phyloP scores from a whole-genome alignment of 2,888 invertebrate genomes.

The Drosophila acutilabella region DNA sequence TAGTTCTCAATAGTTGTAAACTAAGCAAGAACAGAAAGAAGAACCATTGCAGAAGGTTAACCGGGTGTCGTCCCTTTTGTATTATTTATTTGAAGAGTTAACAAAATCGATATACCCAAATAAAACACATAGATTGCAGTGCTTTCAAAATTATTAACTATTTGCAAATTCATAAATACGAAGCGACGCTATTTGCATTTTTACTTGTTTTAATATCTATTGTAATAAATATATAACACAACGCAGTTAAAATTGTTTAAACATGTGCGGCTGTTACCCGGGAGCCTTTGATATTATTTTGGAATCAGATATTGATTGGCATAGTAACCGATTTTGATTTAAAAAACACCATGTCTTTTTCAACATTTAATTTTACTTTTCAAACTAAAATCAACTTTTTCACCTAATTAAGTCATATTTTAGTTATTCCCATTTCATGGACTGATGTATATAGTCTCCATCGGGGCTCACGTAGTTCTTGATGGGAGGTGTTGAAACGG shows the following conservation, averaged over 20 bases:
- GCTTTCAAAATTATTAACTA: constrained; percentile 44
- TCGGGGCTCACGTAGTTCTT: constrained; percentile 93
- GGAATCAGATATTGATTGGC: neutral
- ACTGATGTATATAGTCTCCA: constrained; percentile 94
- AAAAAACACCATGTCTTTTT: neutral
- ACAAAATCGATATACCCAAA: constrained; percentile 19
- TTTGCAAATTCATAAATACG: constrained; percentile 14
- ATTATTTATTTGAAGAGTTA: constrained; percentile 66
- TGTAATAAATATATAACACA: constrained; percentile 56
- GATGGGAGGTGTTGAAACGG: constrained; percentile 93
- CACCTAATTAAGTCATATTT: constrained; percentile 28
- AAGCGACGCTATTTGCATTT: constrained; percentile 41
- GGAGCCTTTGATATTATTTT: neutral
- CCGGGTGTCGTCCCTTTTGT: constrained; percentile 37
- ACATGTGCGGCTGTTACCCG: too few species aligned
- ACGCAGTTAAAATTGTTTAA: constrained; percentile 3
- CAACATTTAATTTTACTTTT: constrained; percentile 23
- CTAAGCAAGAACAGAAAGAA: constrained; percentile 25
- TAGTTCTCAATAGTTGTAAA: constrained; percentile 12
- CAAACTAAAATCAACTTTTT: constrained; percentile 48
- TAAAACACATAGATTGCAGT: constrained; percentile 38
- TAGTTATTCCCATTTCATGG: constrained; percentile 90
- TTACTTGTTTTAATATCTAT: constrained; percentile 50
- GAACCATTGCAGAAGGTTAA: constrained; percentile 18
- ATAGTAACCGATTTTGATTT: neutral